Percentiles rank a stretch among this genome's conserved stretches.
Evolutionary conservation across 1,140 invertebrate genomes (phyloP).

Genomic region (Coenobita brevimanus): DNA sequence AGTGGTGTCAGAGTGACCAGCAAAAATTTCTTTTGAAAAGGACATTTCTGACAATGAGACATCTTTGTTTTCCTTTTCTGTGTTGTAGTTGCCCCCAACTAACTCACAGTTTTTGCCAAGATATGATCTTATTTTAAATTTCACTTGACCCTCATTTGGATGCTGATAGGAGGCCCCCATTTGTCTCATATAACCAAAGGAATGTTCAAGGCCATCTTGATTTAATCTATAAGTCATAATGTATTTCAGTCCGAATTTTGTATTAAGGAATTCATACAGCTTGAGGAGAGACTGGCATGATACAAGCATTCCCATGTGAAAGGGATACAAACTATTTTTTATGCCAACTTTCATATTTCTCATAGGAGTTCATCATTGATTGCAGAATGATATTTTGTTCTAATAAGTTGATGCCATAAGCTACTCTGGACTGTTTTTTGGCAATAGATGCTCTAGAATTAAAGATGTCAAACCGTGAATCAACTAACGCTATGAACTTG

Average conservation of each 20-base stretch:
- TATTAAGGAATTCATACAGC: slow-evolving; percentile 28
- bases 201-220: too few species aligned
- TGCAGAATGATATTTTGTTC: slow-evolving; percentile 3
- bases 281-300: slow-evolving; percentile 36
- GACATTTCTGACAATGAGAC: background rate
- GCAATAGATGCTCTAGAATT: background rate
- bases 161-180: slow-evolving; percentile 22
- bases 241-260: slow-evolving; percentile 41
- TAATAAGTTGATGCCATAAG: background rate
- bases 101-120: slow-evolving; percentile 5
- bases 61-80: background rate
- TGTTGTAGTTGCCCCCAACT: slow-evolving; percentile 23
- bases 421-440: background rate
- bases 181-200: slow-evolving; percentile 32
- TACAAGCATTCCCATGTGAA: slow-evolving; percentile 68
- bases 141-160: slow-evolving; percentile 4
- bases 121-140: slow-evolving; percentile 15
- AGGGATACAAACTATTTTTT: slow-evolving; percentile 64
- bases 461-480: slow-evolving; percentile 24
- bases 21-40: background rate
- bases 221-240: slow-evolving; percentile 58
- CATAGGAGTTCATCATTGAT: background rate
- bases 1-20: background rate
- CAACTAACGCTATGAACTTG: background rate
- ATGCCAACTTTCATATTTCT: slow-evolving; percentile 50